Evolutionary conservation across 2,888 invertebrate species (phyloP), one percentile per base, ranked within the genome.

Genomic region (Trichogramma dendrolimi): DNA sequence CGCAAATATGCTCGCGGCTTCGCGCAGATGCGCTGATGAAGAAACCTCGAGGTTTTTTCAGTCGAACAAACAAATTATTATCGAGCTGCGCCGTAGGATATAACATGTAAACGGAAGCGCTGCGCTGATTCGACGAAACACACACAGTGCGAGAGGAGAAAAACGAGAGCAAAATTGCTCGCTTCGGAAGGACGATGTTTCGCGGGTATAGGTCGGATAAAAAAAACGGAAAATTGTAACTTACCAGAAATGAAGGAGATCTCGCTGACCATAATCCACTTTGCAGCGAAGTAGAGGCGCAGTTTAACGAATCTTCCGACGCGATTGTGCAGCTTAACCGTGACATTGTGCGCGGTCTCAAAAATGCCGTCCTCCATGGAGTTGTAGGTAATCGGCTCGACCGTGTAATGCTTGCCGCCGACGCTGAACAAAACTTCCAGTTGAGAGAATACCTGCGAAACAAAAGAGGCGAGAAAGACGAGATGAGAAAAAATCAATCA

Each of bases 191-290:
- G 27, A 27, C 27, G 27, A 27, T 2, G 27, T 27, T 27, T 38
- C 8, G 47, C 7, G 27, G n/a, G n/a, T n/a, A n/a, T n/a, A n/a
- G n/a, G n/a, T n/a, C 14, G 10, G 8, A 56, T 48, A 14, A 41
- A 49, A 48, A 50, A 43, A 49, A 56, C 14, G 43, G 3, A 51
- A 52, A n/a, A 38, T 41, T 44, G 14, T 27, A 53, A 79, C 82
- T 82, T 65, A 87, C 88, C 87, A 43, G 94, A 94, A 71, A 89
- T 88, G 77, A 95, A 94, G 53, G 88, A 86, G 65, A 94, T 85
- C 81, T 95, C 95, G 80, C 93, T 93, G 73, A 95, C 84, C 81
- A 94, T 87, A 71, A 95, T 89, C 94, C 95, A 95, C 63, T 87
- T 83, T 38, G 90, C 85, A 3, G 91, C 88, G 78, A 94, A 94